Base-by-base conservation (phyloP, 2,888 invertebrate species). In the Rotaria macrura region DNA sequence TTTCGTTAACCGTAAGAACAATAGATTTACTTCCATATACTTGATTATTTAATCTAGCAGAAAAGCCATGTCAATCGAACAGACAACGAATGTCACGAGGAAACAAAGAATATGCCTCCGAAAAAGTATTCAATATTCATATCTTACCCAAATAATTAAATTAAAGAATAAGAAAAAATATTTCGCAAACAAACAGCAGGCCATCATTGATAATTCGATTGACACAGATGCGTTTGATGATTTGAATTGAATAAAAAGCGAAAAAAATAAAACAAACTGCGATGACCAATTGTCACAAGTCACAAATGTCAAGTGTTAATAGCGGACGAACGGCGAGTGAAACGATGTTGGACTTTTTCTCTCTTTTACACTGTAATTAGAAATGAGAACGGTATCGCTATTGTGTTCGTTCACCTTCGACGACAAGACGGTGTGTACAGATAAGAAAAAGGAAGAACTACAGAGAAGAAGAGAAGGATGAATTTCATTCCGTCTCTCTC, bases 111-210 rank as follows among this genome's bases (percentile, higher is more conserved):
- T 9, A 47, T 47, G 9, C 14, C 47, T 47, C 10, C 9, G 47
- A 47, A 47, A 47, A 47, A 12, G 14, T 47, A 47, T 47, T 47
- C 47, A 47, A 49, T 12, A 43, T 43, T 43, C 43, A 49, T 83
- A 25, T 40, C 88, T 88, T 87, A 89, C 89, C 89, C 89, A 89
- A 86, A 89, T 89, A 84, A 89, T 88, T 83, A 89, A 88, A 88
- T 89, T 89, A 88, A 89, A 89, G 29, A 88, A 85, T 49, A 89
- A 89, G 84, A 89, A 87, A 85, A 89, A 86, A 54, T 88, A 85
- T 74, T 89, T 88, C 34, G 89, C 89, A 87, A 88, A 88, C 49
- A 43, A 43, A 79, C 79, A 79, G n/a, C 25, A 43, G 43, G 79
- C 25, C 79, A 79, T 79, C 25, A 12, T 79, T 34, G 65, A 34